Conservation (phyloP, 2,113 vertebrate genomes). For the Cephalophus harveyi region DNA sequence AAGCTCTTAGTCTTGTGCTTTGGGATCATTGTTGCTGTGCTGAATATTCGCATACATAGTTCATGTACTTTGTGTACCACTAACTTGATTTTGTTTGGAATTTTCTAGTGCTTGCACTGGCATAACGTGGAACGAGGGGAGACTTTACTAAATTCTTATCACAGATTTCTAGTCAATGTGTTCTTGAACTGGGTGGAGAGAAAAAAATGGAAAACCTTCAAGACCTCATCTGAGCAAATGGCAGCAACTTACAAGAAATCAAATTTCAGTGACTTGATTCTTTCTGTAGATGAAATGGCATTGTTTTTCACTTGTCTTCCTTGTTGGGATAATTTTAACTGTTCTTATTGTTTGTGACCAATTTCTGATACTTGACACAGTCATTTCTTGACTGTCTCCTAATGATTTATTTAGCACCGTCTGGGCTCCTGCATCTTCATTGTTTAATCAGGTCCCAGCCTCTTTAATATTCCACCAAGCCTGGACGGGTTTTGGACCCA, state of each 20-base stretch:
- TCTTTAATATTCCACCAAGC: not conserved
- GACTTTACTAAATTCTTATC: slow-evolving; percentile 54
- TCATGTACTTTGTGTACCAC: slow-evolving; percentile 35
- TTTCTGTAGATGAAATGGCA: slow-evolving; percentile 59
- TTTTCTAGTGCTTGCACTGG: slow-evolving; percentile 85
- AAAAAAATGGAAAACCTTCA: slow-evolving; percentile 65
- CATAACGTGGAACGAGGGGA: slow-evolving; percentile 78
- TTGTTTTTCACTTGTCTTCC: slow-evolving; percentile 70
- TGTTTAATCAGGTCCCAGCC: not conserved
- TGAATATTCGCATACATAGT: not conserved
- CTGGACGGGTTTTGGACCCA: not conserved
- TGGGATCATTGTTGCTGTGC: not conserved
- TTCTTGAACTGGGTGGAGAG: slow-evolving; percentile 61
- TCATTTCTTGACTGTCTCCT: slow-evolving; percentile 39
- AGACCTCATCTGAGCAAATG: slow-evolving; percentile 69
- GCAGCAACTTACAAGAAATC: slow-evolving; percentile 64
- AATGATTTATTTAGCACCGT: not conserved
- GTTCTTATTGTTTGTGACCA: slow-evolving; percentile 28
- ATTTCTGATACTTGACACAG: not conserved
- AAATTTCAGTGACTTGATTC: slow-evolving; percentile 65
- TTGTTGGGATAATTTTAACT: slow-evolving; percentile 74
- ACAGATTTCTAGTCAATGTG: slow-evolving; percentile 61
- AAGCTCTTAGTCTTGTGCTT: not conserved
- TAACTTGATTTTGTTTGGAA: slow-evolving; percentile 68
- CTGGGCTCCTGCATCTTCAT: not conserved